These are phyloP conservation scores for Corythaeola cristata DNA, from an alignment of 2,113 vertebrate genomes.

Conservation along the genomic window DNA sequence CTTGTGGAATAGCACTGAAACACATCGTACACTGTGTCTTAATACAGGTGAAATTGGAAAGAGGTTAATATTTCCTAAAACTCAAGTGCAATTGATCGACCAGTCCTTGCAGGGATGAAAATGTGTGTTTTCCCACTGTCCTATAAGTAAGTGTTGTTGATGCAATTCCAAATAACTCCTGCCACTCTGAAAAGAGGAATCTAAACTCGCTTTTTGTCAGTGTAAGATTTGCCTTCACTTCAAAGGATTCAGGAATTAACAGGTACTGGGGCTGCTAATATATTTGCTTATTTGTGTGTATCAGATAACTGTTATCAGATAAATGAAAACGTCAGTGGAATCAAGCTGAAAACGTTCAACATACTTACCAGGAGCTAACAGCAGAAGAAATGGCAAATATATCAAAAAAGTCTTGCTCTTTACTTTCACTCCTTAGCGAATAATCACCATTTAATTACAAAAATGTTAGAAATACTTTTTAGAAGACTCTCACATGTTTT, in stretches of 20 bases:
- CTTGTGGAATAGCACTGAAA: not conserved
- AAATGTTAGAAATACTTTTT: not conserved
- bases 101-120: not conserved
- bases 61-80: not conserved
- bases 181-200: not conserved
- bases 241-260: not conserved
- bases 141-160: not conserved
- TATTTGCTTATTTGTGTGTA: not conserved
- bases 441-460: not conserved
- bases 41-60: not conserved
- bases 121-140: not conserved
- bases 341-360: not conserved
- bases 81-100: not conserved
- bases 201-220: not conserved
- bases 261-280: not conserved
- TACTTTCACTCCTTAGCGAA: not conserved
- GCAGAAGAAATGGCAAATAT: not conserved
- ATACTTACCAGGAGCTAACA: not conserved
- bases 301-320: not conserved
- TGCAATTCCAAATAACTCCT: not conserved
- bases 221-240: not conserved
- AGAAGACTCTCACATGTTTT: not conserved
- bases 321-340: not conserved
- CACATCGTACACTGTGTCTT: not conserved
- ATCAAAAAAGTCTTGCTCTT: not conserved